phyloP scores from a whole-genome alignment of 2,888 invertebrate genomes.

The Plebejus anna region DNA sequence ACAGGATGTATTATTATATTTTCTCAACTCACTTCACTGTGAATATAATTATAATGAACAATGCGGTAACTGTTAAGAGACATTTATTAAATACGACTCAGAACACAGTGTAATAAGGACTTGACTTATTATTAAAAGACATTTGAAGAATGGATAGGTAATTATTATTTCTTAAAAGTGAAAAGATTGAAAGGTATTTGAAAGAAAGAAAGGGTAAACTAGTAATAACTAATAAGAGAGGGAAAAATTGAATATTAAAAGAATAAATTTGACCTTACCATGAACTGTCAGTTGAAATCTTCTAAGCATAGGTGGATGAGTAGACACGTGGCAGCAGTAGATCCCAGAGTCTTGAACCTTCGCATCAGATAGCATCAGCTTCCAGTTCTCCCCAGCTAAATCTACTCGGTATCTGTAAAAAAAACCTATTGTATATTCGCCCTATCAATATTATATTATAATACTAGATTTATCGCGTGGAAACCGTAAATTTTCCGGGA shows the following conservation, averaged over 20 bases:
- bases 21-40: neutral
- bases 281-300: slow-evolving; percentile 63
- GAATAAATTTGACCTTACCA: slow-evolving; percentile 49
- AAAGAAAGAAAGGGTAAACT: neutral
- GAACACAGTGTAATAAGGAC: neutral
- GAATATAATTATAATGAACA: neutral
- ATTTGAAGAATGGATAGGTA: neutral
- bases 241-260: neutral
- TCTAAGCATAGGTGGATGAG: slow-evolving; percentile 71
- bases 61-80: neutral
- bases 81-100: neutral
- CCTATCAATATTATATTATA: too few relatives aligned
- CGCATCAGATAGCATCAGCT: slow-evolving; percentile 58
- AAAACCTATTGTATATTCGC: neutral
- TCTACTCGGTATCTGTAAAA: slow-evolving; percentile 64
- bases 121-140: neutral
- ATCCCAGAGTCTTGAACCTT: slow-evolving; percentile 66
- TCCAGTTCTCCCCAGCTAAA: slow-evolving; percentile 71
- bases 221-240: too few relatives aligned
- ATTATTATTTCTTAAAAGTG: too few relatives aligned
- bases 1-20: neutral
- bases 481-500: too few relatives aligned
- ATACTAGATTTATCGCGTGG: too few relatives aligned
- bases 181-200: neutral
- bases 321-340: slow-evolving; percentile 74